Percentiles rank a stretch among this genome's conserved stretches.
Evolutionary conservation across 2,113 vertebrate genomes (phyloP).

Genomic region (Oreochromis tanganicae): DNA sequence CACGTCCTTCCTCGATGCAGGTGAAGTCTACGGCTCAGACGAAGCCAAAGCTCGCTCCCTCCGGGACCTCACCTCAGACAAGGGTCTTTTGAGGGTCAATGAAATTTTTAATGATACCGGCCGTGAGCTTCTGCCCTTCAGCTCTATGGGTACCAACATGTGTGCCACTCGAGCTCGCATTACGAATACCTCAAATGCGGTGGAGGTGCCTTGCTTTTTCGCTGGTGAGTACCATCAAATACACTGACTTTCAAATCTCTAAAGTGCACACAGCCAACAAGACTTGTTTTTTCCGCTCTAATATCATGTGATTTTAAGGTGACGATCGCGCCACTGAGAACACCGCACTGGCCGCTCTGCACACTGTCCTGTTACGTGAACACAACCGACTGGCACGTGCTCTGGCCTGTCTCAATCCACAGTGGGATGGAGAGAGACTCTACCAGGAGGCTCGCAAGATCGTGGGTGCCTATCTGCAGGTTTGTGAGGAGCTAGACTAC

Average conservation of each 20-base stretch:
- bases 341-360: slow-evolving; percentile 57
- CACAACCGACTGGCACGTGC: slow-evolving; percentile 70
- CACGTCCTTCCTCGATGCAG: slow-evolving; percentile 66
- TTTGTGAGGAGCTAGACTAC: background rate
- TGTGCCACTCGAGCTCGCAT: slow-evolving; percentile 53
- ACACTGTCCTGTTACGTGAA: slow-evolving; percentile 70
- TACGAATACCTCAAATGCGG: background rate
- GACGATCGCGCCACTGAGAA: slow-evolving; percentile 65
- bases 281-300: background rate
- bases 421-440: slow-evolving; percentile 65
- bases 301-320: slow-evolving; percentile 21
- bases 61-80: slow-evolving; percentile 42
- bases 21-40: slow-evolving; percentile 69
- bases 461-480: slow-evolving; percentile 67
- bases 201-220: slow-evolving; percentile 67
- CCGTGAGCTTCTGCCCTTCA: slow-evolving; percentile 69
- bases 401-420: slow-evolving; percentile 60
- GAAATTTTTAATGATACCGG: slow-evolving; percentile 40
- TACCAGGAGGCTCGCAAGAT: slow-evolving; percentile 76
- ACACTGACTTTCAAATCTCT: background rate
- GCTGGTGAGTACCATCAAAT: slow-evolving; percentile 56
- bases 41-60: slow-evolving; percentile 36
- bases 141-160: background rate
- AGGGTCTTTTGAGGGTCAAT: slow-evolving; percentile 68
- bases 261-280: background rate